Evolutionary conservation across 2,888 invertebrate genomes (phyloP).

Genomic region (Heteropelma amictum): DNA sequence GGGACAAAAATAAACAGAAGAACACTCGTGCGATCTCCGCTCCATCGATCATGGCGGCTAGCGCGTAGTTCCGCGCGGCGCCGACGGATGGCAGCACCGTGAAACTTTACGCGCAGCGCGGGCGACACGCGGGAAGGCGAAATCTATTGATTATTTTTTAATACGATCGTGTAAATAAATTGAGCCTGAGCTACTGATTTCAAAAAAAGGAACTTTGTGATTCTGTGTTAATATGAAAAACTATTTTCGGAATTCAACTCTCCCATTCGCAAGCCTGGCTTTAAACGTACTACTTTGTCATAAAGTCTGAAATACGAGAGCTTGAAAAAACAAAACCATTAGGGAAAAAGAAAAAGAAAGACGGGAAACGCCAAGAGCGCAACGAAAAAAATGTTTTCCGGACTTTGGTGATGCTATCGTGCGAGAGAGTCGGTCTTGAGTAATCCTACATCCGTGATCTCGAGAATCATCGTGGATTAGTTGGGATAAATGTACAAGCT

Average conservation of each 20-base stretch:
- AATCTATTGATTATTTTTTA: too few relatives aligned
- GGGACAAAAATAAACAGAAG: constrained; percentile 54
- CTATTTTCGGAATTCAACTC: neutral
- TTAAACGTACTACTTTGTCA: too few relatives aligned
- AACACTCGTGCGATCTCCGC: constrained; percentile 29
- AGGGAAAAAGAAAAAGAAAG: neutral
- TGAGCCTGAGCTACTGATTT: neutral
- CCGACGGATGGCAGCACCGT: constrained; percentile 50
- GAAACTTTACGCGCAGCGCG: neutral
- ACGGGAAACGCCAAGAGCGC: neutral
- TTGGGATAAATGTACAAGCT: constrained; percentile 54
- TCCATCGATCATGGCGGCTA: constrained; percentile 23
- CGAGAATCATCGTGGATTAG: constrained; percentile 63
- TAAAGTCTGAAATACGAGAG: neutral
- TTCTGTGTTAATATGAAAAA: neutral
- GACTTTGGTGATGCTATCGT: constrained; percentile 17
- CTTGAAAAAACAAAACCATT: neutral
- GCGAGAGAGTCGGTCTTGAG: constrained; percentile 38
- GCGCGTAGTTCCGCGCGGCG: neutral
- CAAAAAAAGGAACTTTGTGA: neutral
- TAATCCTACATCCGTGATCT: constrained; percentile 66
- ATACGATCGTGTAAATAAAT: neutral
- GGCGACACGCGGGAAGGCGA: neutral
- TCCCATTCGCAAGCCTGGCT: neutral
- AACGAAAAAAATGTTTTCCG: constrained; percentile 25